A percentile compares a stretch with the other conserved stretches of the same genome.
Conservation (phyloP, 2,113 vertebrate species). For the Rhinogobius similis region DNA sequence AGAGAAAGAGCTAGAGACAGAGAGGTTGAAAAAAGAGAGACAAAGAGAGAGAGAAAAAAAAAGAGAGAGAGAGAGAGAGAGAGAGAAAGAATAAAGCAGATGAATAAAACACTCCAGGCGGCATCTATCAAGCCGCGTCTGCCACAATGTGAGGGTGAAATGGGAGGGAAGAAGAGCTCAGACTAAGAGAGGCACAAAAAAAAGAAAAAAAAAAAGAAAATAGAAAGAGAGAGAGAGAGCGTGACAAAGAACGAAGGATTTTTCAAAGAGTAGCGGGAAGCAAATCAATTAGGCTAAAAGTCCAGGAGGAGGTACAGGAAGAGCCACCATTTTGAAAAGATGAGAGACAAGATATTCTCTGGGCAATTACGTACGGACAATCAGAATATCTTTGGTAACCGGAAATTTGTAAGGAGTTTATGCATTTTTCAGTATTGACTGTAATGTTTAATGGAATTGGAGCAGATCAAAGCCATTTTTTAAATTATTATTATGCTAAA, state of each 20-base stretch:
- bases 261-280: slow-evolving; percentile 11
- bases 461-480: too few relatives aligned
- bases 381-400: not conserved
- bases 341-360: not conserved
- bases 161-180: slow-evolving; percentile 8
- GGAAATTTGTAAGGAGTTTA: not conserved
- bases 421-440: too few relatives aligned
- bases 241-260: too few relatives aligned
- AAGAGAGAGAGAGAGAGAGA: slow-evolving; percentile 17
- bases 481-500: too few relatives aligned
- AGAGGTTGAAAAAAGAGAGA: not conserved
- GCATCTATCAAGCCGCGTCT: slow-evolving; percentile 31
- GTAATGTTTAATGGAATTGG: too few relatives aligned
- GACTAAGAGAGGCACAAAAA: slow-evolving; percentile 15
- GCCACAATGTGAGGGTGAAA: slow-evolving; percentile 23
- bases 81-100: slow-evolving; percentile 39
- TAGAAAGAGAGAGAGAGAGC: not conserved
- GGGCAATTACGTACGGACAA: too few relatives aligned
- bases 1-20: too few relatives aligned
- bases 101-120: slow-evolving; percentile 32
- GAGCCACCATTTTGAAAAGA: not conserved
- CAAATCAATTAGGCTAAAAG: slow-evolving; percentile 39
- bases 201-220: not conserved
- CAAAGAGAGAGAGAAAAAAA: not conserved
- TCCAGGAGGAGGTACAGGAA: not conserved